Base-by-base conservation (phyloP, 2,888 invertebrate species). In the Thymelicus acteon region DNA sequence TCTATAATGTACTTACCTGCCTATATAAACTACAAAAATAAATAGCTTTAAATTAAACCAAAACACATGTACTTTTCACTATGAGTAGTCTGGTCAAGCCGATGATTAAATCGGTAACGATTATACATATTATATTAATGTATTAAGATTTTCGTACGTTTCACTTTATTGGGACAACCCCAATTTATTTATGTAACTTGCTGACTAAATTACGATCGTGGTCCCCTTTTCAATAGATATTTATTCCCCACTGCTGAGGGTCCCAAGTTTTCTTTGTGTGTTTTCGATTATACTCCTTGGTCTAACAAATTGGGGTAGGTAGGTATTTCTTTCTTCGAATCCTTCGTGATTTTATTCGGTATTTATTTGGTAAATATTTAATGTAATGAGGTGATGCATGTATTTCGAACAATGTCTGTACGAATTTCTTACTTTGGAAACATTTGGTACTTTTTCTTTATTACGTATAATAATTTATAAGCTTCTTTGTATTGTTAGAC, bases 351-450 rank as follows among this genome's bases (percentile, higher is more conserved):
- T 67, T 66, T 71, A 71, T 60, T 64, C 0, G 52, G 19, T 52
- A 19, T 64, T 66, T 68, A 67, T n/a, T 73, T 65, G 47, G 52
- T 40, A 68, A 68, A 73, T 60, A 62, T 71, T 71, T 71, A 52
- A 60, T 60, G 44, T 48, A 71, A 58, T 44, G 61, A 61, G 60
- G 40, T 8, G 24, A 40, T 60, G 40, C 19, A 49, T 13, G 2
- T 19, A 19, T 47, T 58, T 66, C n/a, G 37, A 67, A 48, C 12
- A 48, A 60, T 10, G 47, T 48, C 15, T 15, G 39, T 63, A 52
- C 47, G n/a, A 2, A 48, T 48, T 44, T 66, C 47, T 58, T 52
- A 52, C 39, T 44, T 8, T 7, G 13, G 6, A 65, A 57, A 65
- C 57, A 47, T 65, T 65, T 57, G 47, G 44, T 8, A 10, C 8